Percentiles rank a stretch among this genome's conserved stretches.
Evolutionary conservation across 2,888 invertebrate genomes (phyloP).

Genomic region (Drosophila infuscata): DNA sequence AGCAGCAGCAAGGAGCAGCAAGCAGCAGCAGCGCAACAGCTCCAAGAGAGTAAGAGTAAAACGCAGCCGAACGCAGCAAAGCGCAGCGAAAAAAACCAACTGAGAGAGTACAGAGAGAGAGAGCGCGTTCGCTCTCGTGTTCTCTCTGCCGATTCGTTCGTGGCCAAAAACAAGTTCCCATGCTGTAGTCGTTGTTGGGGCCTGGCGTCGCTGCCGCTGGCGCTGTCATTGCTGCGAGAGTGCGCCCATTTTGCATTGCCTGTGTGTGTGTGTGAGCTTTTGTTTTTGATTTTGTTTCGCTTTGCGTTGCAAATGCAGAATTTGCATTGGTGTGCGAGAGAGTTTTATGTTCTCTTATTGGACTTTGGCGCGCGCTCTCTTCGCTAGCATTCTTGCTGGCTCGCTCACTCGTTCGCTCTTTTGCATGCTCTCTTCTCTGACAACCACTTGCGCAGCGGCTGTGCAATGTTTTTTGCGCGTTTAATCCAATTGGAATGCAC

Average conservation of each 20-base stretch:
- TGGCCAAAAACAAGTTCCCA: conserved; percentile 53
- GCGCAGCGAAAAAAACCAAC: conserved; percentile 55
- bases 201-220: conserved; percentile 25
- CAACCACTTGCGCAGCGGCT: conserved; percentile 67
- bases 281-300: conserved; percentile 41
- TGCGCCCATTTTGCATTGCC: conserved; percentile 61
- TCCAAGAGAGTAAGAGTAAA: conserved; percentile 56
- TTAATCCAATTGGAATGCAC: conserved; percentile 80
- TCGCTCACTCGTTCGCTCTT: conserved; percentile 19
- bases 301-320: conserved; percentile 73
- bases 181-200: conserved; percentile 42
- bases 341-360: conserved; percentile 30
- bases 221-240: conserved; percentile 36
- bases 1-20: conserved; percentile 47
- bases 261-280: conserved; percentile 45
- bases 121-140: conserved; percentile 5
- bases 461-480: conserved; percentile 52
- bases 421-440: not conserved
- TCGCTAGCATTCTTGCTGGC: conserved; percentile 1
- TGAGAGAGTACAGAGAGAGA: conserved; percentile 21
- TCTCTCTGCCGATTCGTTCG: conserved; percentile 12
- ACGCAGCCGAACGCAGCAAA: conserved; percentile 64
- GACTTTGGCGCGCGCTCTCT: conserved; percentile 24
- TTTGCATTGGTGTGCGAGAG: conserved; percentile 57
- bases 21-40: conserved; percentile 60